Percentiles rank a stretch among this genome's conserved stretches.
Conservation (phyloP, 2,888 invertebrate genomes). For the Hirudinaria manillensis region DNA sequence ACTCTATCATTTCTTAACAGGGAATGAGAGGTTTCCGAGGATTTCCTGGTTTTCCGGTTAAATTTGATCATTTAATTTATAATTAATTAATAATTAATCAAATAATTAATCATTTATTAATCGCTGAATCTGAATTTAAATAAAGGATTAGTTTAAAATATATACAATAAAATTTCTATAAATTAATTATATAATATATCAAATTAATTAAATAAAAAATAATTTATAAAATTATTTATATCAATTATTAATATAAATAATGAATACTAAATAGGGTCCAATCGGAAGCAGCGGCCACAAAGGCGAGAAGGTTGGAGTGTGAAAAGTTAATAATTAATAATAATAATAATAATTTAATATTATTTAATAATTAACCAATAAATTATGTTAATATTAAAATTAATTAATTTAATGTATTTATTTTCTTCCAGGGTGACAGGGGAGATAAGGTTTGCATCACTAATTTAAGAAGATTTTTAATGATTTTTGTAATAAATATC, state of each 20-base stretch:
- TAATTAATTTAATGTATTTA: neutral
- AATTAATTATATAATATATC: no score
- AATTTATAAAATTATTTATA: no score
- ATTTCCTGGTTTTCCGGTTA: conserved; percentile 27
- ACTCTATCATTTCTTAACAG: conserved; percentile 13
- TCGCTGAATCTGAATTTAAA: no score
- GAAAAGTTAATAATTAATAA: neutral
- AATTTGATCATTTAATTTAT: neutral
- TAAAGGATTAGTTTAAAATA: no score
- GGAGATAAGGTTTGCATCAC: conserved; percentile 24
- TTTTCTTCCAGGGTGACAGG: conserved; percentile 11
- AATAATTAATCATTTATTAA: no score
- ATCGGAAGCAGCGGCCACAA: conserved; percentile 14
- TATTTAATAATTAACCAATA: neutral
- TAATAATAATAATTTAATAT: neutral
- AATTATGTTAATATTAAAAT: neutral
- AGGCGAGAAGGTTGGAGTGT: conserved; percentile 5
- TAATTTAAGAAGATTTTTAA: neutral
- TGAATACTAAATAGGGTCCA: neutral
- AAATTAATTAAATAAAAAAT: no score
- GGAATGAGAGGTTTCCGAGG: conserved; percentile 28
- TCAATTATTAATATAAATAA: no score
- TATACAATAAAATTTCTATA: no score
- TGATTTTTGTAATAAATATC: neutral
- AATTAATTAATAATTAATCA: no score